Percentiles rank a stretch among this genome's conserved stretches.
phyloP scores from a whole-genome alignment of 2,797 vertebrate genomes.

The Tauraco hartlaubi region DNA sequence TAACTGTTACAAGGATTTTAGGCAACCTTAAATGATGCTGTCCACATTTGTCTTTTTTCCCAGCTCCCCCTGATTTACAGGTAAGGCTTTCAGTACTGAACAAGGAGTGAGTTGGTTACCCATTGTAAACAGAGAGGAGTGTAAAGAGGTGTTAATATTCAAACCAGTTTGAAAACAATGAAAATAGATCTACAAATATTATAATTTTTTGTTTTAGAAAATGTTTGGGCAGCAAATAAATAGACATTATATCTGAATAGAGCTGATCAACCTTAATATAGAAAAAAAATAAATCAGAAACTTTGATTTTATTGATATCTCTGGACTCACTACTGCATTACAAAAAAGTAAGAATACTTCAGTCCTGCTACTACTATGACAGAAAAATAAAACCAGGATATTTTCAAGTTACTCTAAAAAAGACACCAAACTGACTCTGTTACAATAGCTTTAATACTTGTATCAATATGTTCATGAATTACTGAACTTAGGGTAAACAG shows the following conservation, averaged over 20 bases:
- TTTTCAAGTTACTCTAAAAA: neutral
- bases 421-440: neutral
- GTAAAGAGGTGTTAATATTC: neutral
- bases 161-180: neutral
- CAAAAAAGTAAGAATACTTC: neutral
- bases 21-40: neutral
- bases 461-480: neutral
- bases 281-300: rapidly evolving
- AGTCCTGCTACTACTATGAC: neutral
- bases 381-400: neutral
- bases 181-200: neutral
- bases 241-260: neutral
- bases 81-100: neutral
- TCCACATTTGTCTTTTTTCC: neutral
- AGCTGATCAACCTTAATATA: neutral
- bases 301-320: neutral
- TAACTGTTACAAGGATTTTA: neutral
- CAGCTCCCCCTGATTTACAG: neutral
- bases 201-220: neutral
- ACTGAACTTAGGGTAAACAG: slow-evolving; percentile 12
- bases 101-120: neutral
- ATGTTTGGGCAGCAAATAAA: neutral
- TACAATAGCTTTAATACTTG: neutral
- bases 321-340: neutral
- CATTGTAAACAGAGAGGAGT: neutral